Conservation (phyloP, 2,888 invertebrate species). For the Ophion ventricosus region DNA sequence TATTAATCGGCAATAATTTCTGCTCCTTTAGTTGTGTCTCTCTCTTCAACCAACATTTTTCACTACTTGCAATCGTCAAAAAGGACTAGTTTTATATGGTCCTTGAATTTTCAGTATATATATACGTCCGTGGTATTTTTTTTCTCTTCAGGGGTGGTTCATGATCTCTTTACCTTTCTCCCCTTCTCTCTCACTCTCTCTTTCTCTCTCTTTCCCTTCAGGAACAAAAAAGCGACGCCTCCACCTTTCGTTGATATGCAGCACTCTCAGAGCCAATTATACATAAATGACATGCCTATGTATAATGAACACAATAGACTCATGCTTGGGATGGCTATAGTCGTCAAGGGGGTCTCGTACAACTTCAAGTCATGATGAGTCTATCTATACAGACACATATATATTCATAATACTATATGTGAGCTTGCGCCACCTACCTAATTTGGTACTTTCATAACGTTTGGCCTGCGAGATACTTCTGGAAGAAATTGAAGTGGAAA, state of each 20-base stretch:
- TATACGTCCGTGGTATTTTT: slow-evolving; percentile 29
- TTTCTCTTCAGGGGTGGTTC: slow-evolving; percentile 7
- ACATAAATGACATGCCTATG: slow-evolving; percentile 26
- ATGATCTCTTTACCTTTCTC: neutral
- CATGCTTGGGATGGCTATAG: slow-evolving; percentile 49
- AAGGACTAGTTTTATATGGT: neutral
- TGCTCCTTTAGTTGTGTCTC: too few species aligned
- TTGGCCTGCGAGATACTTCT: too few species aligned
- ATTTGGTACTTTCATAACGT: slow-evolving; percentile 4
- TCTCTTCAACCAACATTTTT: too few species aligned
- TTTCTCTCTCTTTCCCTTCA: slow-evolving; percentile 19
- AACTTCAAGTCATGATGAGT: slow-evolving; percentile 56
- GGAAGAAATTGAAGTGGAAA: neutral
- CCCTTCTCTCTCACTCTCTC: slow-evolving; percentile 15
- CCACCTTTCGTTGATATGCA: slow-evolving; percentile 58
- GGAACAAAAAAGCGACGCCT: slow-evolving; percentile 43
- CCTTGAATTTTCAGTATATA: neutral
- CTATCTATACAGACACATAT: slow-evolving; percentile 9
- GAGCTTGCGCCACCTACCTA: neutral
- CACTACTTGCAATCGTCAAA: too few species aligned
- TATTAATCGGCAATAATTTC: too few species aligned
- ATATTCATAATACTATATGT: slow-evolving; percentile 14
- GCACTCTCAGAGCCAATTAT: slow-evolving; percentile 63
- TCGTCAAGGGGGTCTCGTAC: slow-evolving; percentile 36
- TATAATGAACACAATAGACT: slow-evolving; percentile 44